Evolutionary conservation across 2,113 vertebrate genomes (phyloP), one percentile per base, ranked within the genome.

Genomic region (Tetraodon nigroviridis): DNA sequence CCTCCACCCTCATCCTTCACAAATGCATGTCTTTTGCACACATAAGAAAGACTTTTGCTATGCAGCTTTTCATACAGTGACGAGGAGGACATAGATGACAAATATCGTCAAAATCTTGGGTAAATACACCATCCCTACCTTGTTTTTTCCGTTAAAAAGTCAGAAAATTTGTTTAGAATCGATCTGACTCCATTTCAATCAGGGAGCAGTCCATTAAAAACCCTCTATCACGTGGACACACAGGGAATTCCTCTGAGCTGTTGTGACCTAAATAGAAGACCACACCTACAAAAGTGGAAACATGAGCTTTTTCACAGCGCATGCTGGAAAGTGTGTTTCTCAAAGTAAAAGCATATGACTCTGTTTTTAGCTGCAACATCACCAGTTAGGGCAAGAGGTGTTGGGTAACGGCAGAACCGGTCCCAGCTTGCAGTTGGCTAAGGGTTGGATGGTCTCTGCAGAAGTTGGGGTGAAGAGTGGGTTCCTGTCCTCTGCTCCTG

Each of bases 311-410:
- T 77, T 69, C 75, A 78, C 76, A 67, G 68, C 64, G 63, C 81
- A 79, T 82, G 78, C 74, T 82, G 80, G 64, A 86, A 83, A 85
- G 79, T 82, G 73, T 86, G 82, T 78, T 84, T 68, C 73, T 75
- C 79, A 88, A 88, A 91, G 86, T 86, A 78, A 87, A 90, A 88
- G 85, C 88, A 89, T 88, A 87, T 89, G 88, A 85, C 70, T 78
- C 77, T 58, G 44, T 71, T 66, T 69, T 71, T 42, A 50, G 61
- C 62, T 64, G 29, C 51, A 74, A 57, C 59, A 55, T 60, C 22
- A 21, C 52, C 69, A n/a, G 57, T 56, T 53, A 15, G 59, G 55
- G 51, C 51, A 17, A 71, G 68, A 81, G 66, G 78, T 83, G 74
- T 68, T 48, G 40, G 54, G 41, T 54, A 61, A 76, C 48, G 32